Evolutionary conservation across 1,140 invertebrate genomes (phyloP).

Genomic region (Lasioglossum baleicum): DNA sequence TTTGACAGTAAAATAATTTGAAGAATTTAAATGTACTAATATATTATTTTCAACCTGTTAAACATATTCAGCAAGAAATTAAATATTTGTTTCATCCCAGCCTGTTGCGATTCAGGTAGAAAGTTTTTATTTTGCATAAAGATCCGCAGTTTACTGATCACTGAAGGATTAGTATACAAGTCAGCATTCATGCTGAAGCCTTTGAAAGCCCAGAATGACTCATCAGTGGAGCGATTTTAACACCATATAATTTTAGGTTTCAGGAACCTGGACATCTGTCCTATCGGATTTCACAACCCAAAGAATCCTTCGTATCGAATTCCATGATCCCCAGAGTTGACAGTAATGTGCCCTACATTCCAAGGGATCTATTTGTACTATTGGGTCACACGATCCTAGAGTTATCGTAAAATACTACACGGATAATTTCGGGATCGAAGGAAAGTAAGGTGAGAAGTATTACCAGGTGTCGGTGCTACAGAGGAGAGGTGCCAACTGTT

Average conservation of each 20-base stretch:
- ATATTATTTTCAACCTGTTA: no score
- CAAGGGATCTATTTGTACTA: constrained; percentile 2
- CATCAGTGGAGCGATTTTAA: neutral
- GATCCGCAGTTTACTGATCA: neutral
- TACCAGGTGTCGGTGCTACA: constrained; percentile 2
- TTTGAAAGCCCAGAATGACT: neutral
- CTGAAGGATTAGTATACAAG: neutral
- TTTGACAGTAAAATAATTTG: no score
- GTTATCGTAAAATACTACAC: neutral
- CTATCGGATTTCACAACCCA: neutral
- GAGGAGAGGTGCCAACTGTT: neutral
- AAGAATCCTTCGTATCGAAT: neutral
- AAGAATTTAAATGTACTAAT: no score
- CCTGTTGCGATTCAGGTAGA: no score
- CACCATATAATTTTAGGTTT: neutral
- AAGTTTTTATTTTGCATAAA: no score
- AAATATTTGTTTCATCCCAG: no score
- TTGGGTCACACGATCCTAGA: constrained; percentile 1
- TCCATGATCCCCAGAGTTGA: neutral
- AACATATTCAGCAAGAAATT: no score
- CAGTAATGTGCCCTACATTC: constrained; percentile 4
- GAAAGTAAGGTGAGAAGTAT: neutral
- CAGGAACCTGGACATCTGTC: neutral
- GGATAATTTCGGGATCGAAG: neutral
- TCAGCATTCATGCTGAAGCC: neutral